Percentiles rank a stretch among this genome's conserved stretches.
Evolutionary conservation across 92 coral and sea anemone genomes (phyloP).

Genomic region (Virgularia gustaviana): DNA sequence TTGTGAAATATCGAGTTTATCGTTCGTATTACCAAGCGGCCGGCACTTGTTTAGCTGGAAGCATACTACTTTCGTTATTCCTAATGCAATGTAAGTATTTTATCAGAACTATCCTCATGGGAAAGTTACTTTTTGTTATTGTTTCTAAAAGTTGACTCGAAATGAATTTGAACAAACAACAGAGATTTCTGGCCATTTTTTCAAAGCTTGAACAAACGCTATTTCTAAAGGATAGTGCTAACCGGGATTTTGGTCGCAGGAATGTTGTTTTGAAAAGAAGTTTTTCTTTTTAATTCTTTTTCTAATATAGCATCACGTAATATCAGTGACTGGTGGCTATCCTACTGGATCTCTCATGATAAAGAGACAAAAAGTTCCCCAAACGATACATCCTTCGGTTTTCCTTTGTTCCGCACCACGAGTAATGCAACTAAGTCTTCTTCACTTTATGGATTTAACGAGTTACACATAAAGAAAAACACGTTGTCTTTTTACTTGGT

Average conservation of each 20-base stretch:
- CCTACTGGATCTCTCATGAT: slow-evolving; percentile 95
- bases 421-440: neutral
- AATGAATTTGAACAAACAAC: too few relatives aligned
- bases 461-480: slow-evolving; percentile 58
- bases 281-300: neutral
- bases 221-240: neutral
- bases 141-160: too few relatives aligned
- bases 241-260: too few relatives aligned
- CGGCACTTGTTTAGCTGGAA: slow-evolving; percentile 85
- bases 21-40: slow-evolving; percentile 91
- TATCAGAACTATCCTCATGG: too few relatives aligned
- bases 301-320: slow-evolving; percentile 78
- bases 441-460: slow-evolving; percentile 4
- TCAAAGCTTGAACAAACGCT: neutral
- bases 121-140: too few relatives aligned
- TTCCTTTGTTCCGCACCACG: neutral
- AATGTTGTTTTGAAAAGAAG: too few relatives aligned
- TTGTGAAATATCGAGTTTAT: slow-evolving; percentile 93
- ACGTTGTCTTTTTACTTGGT: slow-evolving; percentile 82
- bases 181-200: neutral
- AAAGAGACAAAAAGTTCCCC: slow-evolving; percentile 22
- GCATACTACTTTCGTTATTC: slow-evolving; percentile 77
- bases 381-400: slow-evolving; percentile 9
- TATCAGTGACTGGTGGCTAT: slow-evolving; percentile 98
- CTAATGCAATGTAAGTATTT: slow-evolving; percentile 79